Evolutionary conservation across 2,113 vertebrate species (phyloP).

Genomic region (Cyprinodon tularosa): DNA sequence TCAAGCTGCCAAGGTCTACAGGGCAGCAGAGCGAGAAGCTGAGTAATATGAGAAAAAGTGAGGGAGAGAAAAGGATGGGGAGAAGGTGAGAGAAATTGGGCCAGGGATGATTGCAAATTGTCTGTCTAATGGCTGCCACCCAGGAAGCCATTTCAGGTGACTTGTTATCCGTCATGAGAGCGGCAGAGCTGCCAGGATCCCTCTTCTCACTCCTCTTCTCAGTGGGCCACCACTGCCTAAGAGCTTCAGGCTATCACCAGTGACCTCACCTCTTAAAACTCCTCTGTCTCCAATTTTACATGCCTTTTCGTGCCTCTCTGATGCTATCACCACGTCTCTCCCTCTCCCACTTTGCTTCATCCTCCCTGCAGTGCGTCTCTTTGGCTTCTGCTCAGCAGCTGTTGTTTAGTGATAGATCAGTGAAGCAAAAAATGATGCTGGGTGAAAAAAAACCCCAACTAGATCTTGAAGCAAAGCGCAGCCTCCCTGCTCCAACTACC

Average conservation of each 20-base stretch:
- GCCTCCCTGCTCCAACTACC: slow-evolving; percentile 73
- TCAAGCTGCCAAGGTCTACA: slow-evolving; percentile 75
- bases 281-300: slow-evolving; percentile 67
- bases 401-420: slow-evolving; percentile 92
- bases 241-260: slow-evolving; percentile 79
- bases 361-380: slow-evolving; percentile 67
- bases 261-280: slow-evolving; percentile 77
- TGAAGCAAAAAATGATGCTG: slow-evolving; percentile 92
- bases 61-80: slow-evolving; percentile 60
- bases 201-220: slow-evolving; percentile 72
- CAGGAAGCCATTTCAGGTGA: slow-evolving; percentile 77
- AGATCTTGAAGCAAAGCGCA: slow-evolving; percentile 79
- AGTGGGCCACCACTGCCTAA: slow-evolving; percentile 68
- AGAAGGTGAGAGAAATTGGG: slow-evolving; percentile 72
- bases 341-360: slow-evolving; percentile 54
- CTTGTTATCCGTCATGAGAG: slow-evolving; percentile 76
- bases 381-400: slow-evolving; percentile 83
- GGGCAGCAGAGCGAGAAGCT: slow-evolving; percentile 70
- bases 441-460: slow-evolving; percentile 82
- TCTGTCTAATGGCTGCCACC: slow-evolving; percentile 63
- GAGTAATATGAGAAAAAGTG: slow-evolving; percentile 75
- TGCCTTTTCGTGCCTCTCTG: slow-evolving; percentile 36
- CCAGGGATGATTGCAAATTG: slow-evolving; percentile 73
- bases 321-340: slow-evolving; percentile 51
- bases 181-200: slow-evolving; percentile 73